These are phyloP conservation scores for Netelia melanura DNA, from an alignment of 2,888 invertebrate species.

Conservation along the genomic window DNA sequence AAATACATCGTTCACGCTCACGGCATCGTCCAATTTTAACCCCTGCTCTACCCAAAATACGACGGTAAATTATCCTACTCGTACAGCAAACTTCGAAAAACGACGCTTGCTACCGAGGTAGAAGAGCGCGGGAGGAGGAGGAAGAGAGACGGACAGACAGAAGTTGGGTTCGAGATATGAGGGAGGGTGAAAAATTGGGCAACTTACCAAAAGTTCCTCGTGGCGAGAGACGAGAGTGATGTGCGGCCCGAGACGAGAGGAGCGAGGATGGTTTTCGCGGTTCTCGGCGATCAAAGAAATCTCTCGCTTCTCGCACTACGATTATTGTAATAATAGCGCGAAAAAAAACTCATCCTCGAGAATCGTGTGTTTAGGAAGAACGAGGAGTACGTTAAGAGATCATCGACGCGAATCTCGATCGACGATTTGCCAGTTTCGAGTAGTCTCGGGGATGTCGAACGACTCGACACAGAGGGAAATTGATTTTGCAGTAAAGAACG, in stretches of 20 bases:
- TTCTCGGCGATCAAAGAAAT: slow-evolving; percentile 53
- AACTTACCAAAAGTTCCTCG: slow-evolving; percentile 64
- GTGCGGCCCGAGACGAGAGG: slow-evolving; percentile 23
- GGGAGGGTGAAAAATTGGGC: slow-evolving; percentile 62
- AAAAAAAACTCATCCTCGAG: slow-evolving; percentile 8
- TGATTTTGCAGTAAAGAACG: background rate
- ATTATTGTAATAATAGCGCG: slow-evolving; percentile 3
- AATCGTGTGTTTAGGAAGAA: background rate
- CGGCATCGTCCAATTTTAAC: slow-evolving; percentile 65
- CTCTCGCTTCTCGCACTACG: background rate
- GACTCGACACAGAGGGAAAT: background rate
- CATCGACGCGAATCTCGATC: background rate
- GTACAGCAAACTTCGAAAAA: slow-evolving; percentile 52
- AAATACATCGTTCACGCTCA: slow-evolving; percentile 56
- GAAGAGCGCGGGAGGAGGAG: slow-evolving; percentile 9
- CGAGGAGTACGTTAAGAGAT: background rate
- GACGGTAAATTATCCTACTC: slow-evolving; percentile 66
- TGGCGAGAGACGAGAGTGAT: slow-evolving; percentile 31
- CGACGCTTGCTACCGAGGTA: slow-evolving; percentile 8
- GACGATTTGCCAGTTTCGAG: slow-evolving; percentile 1
- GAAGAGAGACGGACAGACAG: slow-evolving; percentile 31
- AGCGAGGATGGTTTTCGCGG: slow-evolving; percentile 18
- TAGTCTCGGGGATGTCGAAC: background rate
- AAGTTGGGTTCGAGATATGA: slow-evolving; percentile 32
- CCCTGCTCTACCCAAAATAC: slow-evolving; percentile 59